A percentile compares a stretch with the other conserved stretches of the same genome.
Conservation (phyloP, 1,140 invertebrate genomes). For the Hycleus cichorii region DNA sequence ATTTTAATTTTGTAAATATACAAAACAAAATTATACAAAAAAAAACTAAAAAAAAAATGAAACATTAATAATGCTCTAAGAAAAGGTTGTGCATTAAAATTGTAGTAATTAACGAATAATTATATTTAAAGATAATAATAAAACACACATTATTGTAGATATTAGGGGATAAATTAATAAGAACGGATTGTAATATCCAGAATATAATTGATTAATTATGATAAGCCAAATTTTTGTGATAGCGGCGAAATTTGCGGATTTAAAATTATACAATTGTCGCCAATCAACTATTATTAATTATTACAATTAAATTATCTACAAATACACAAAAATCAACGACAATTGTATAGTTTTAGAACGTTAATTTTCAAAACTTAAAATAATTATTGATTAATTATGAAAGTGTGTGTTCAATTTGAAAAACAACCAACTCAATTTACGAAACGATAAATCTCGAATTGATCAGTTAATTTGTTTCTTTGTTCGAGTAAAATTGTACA, state of each 20-base stretch:
- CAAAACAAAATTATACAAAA: not conserved
- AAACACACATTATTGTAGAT: constrained; percentile 20
- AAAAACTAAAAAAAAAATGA: constrained; percentile 13
- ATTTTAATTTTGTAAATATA: constrained; percentile 25
- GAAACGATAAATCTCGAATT: too few species aligned
- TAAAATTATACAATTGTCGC: constrained; percentile 1
- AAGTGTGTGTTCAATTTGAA: too few species aligned
- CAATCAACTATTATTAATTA: not conserved
- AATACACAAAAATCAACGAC: not conserved
- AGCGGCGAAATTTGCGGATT: constrained; percentile 14
- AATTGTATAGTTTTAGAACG: not conserved
- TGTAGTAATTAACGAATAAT: constrained; percentile 13
- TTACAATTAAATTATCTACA: not conserved
- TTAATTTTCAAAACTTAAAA: too few species aligned
- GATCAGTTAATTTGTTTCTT: too few species aligned
- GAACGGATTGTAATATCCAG: not conserved
- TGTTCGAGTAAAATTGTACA: too few species aligned
- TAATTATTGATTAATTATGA: too few species aligned
- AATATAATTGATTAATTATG: constrained; percentile 1
- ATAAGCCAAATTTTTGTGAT: constrained; percentile 23
- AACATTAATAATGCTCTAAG: constrained; percentile 31
- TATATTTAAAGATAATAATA: not conserved
- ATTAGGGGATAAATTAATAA: not conserved
- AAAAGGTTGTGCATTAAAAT: constrained; percentile 35
- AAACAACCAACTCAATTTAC: too few species aligned